Base-by-base conservation (phyloP, 2,888 invertebrate species). In the Acanthosoma haemorrhoidale region DNA sequence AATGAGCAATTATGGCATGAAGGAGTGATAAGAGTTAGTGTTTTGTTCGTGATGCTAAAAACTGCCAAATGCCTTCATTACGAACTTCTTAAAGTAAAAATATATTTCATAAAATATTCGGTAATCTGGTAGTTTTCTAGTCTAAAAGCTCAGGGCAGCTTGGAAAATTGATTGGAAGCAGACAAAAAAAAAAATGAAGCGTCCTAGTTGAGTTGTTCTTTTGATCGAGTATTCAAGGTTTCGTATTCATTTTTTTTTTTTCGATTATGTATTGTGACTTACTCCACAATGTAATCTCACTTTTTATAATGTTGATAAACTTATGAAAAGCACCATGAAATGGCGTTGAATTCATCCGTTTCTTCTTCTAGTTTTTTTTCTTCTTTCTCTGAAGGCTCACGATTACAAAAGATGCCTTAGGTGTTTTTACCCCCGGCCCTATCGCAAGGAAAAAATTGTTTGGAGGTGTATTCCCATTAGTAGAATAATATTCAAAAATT, bases 271-370 rank as follows among this genome's bases (percentile, higher is more conserved):
- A 43, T 43, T 43, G 43, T 43, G 43, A 43, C 43, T 43, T 43
- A 43, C 43, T 18, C 4, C 43, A 15, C 18, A 18, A 43, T 25
- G 25, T 51, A 51, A 51, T 51, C 25, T 51, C 51, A n/a, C n/a
- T 51, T 51, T 51, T 51, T 51, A n/a, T 13, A 21, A n/a, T 25
- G 43, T 51, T 51, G 51, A 51, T 51, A 51, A 51, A 51, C 25
- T 51, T 51, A 25, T 51, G n/a, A 51, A 51, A 4, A 25, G n/a
- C 25, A 4, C 13, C 51, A 25, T 51, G 51, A 29, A 51, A 29
- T 13, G 51, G 25, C 25, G n/a, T n/a, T 25, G 11, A 8, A 51
- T 25, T 51, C 51, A 25, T 25, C 21, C 21, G 11, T n/a, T 51
- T 51, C 25, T 4, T 25, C n/a, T 29, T 51, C n/a, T n/a, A n/a